These are phyloP conservation scores for Cuniculus paca DNA, from an alignment of 2,797 vertebrate species.

Conservation along the genomic window DNA sequence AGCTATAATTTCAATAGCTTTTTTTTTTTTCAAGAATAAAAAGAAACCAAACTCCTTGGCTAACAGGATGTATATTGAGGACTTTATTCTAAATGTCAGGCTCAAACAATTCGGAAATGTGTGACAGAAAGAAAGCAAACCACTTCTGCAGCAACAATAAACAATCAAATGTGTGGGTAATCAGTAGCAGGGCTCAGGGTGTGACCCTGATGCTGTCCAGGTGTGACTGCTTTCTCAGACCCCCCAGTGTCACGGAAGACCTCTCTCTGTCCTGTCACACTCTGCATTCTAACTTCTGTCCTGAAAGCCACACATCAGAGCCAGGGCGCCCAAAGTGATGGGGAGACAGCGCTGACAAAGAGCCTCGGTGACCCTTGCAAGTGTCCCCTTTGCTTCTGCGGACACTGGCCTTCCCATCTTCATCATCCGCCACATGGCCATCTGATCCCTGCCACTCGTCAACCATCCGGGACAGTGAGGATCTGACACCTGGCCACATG, in stretches of 20 bases:
- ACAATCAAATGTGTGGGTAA: slow-evolving; percentile 56
- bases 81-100: slow-evolving; percentile 56
- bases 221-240: slow-evolving; percentile 31
- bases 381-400: background rate
- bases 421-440: background rate
- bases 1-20: slow-evolving; percentile 75
- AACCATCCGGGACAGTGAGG: slow-evolving; percentile 12
- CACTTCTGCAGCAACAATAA: slow-evolving; percentile 42
- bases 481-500: slow-evolving; percentile 61
- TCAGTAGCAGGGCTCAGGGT: slow-evolving; percentile 9
- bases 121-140: slow-evolving; percentile 57
- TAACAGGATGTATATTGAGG: slow-evolving; percentile 71
- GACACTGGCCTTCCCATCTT: background rate
- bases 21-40: slow-evolving; percentile 50
- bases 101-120: slow-evolving; percentile 69
- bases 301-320: background rate
- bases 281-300: slow-evolving; percentile 59
- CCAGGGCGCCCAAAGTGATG: slow-evolving; percentile 12
- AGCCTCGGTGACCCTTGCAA: background rate
- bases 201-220: slow-evolving; percentile 17
- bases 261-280: background rate
- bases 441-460: slow-evolving; percentile 54
- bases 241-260: background rate
- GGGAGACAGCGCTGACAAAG: background rate
- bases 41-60: slow-evolving; percentile 61